Evolutionary conservation across 2,113 vertebrate species (phyloP).

Genomic region (Phocoena sinus): DNA sequence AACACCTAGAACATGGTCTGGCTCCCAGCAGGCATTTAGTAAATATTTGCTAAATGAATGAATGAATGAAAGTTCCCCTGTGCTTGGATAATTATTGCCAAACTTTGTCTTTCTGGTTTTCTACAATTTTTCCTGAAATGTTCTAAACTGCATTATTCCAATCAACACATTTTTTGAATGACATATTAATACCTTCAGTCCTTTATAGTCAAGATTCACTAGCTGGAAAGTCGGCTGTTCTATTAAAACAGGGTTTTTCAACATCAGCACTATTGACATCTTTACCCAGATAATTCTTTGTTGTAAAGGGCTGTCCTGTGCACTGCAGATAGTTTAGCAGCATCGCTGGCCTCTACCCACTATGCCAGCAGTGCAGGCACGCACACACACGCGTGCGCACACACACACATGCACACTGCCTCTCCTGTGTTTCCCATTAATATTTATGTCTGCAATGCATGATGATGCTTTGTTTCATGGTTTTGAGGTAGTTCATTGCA

Average conservation of each 20-base stretch:
- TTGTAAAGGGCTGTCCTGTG: not conserved
- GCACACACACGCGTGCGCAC: fast-evolving
- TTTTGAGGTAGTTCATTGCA: conserved; percentile 3
- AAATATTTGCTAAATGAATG: not conserved
- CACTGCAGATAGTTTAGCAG: not conserved
- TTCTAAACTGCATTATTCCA: not conserved
- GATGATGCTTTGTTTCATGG: not conserved
- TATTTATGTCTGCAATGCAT: not conserved
- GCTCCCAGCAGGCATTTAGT: not conserved
- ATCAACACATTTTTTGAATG: not conserved
- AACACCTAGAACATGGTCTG: not conserved
- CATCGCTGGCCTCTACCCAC: not conserved
- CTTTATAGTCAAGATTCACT: not conserved
- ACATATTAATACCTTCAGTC: not conserved
- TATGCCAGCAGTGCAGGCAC: not conserved
- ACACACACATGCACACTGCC: not conserved
- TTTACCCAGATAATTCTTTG: not conserved
- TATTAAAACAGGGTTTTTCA: not conserved
- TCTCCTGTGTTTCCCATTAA: not conserved
- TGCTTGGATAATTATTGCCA: not conserved
- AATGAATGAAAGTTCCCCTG: not conserved
- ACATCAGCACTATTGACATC: not conserved
- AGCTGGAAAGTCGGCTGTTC: not conserved
- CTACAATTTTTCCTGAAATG: not conserved
- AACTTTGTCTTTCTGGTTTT: not conserved